Evolutionary conservation across 2,797 vertebrate species (phyloP), one percentile per base, ranked within the genome.

Genomic region (Karalla daura): DNA sequence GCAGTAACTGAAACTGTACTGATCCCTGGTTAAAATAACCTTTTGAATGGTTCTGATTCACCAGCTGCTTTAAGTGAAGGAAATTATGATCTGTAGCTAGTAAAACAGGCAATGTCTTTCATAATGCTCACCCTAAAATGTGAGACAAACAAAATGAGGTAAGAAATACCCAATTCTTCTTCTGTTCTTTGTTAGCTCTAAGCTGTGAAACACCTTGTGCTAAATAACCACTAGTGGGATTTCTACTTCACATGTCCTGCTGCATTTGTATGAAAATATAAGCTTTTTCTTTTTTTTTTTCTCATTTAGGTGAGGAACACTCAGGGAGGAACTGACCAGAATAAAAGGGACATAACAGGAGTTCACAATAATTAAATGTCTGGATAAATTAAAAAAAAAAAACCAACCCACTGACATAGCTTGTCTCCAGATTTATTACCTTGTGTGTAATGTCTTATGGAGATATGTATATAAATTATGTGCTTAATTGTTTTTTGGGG

Each of bases 401-500:
- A 33, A 32, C 28, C 5, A 30, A 5, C 5, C 44, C 41, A 61
- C 15, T 32, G 15, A 20, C 23, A 30, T 13, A 17, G 21, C 1
- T 11, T 39, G 13, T 47, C 20, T 63, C 10, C 13, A 27, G 8
- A 70, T 65, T 1, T 27, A 23, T 53, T 49, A 37, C 41, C 39
- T 1, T 25, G 43, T 74, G 43, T 72, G 25, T 50, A 23, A 20
- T 58, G 30, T 25, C 33, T 32, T 27, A 49, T 44, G 32, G 15
- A 73, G 55, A 68, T 46, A 59, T 59, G 23, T 15, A 11, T 30
- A 63, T 40, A 35, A 67, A 69, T 59, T 52, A 64, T 53, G 44
- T 52, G 30, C 58, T 66, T 70, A 79, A 64, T 76, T 66, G 53
- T 81, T 30, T 74, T 72, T 78, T 73, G 68, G 40, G 39, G 8